phyloP scores from a whole-genome alignment of 2,888 invertebrate species.

The Himalopsyche anomala region DNA sequence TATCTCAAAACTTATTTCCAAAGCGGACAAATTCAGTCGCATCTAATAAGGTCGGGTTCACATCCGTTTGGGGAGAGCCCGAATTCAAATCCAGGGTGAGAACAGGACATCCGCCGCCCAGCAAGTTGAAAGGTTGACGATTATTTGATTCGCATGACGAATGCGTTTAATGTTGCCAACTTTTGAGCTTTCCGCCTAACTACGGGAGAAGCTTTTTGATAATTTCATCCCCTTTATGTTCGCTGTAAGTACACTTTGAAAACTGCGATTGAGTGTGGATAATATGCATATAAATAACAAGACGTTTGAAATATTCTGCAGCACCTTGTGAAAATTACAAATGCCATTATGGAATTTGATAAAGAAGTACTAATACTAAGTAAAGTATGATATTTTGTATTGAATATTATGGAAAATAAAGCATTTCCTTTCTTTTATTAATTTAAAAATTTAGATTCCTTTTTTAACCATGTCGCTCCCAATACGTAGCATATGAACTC shows the following conservation, averaged over 20 bases:
- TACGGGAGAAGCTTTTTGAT: not conserved
- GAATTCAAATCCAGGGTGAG: conserved; percentile 7
- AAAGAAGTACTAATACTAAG: no score
- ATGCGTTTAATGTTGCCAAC: conserved; percentile 62
- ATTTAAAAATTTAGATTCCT: no score
- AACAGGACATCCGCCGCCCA: conserved; percentile 65
- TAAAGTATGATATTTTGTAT: no score
- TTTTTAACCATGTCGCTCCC: no score
- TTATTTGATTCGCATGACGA: conserved; percentile 64
- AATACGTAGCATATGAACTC: no score
- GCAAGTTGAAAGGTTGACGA: conserved; percentile 63
- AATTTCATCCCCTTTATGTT: conserved; percentile 22
- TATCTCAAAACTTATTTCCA: not conserved
- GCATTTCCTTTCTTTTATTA: no score
- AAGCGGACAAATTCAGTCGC: not conserved
- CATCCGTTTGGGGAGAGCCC: conserved; percentile 20
- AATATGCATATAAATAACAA: conserved; percentile 42
- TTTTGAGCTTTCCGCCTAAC: conserved; percentile 18
- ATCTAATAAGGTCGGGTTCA: conserved; percentile 14
- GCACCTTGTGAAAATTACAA: conserved; percentile 16
- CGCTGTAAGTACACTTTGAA: conserved; percentile 17
- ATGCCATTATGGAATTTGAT: no score
- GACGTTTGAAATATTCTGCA: not conserved
- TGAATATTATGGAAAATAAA: no score
- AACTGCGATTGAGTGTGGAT: conserved; percentile 42